Conservation (phyloP, 2,888 invertebrate species). For the Nycteola revayana region DNA sequence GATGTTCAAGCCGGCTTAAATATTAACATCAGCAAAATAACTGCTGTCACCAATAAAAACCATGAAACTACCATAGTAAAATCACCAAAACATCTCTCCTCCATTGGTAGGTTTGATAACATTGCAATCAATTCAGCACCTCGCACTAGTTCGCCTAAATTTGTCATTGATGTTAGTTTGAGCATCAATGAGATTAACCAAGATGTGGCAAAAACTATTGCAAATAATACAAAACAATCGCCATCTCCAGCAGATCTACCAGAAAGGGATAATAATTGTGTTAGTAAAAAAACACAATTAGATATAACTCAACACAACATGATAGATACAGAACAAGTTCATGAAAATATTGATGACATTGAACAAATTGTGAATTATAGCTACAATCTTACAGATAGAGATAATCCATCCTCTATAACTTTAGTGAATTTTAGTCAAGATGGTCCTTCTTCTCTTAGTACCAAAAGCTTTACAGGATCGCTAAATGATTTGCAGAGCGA, state of each 20-base stretch:
- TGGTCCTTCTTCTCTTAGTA: slow-evolving; percentile 54
- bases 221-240: slow-evolving; percentile 13
- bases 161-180: slow-evolving; percentile 56
- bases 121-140: slow-evolving; percentile 14
- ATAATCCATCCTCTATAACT: slow-evolving; percentile 33
- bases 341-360: slow-evolving; percentile 17
- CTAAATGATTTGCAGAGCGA: slow-evolving; percentile 66
- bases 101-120: slow-evolving; percentile 27
- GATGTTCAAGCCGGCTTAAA: slow-evolving; percentile 30
- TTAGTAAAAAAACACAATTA: slow-evolving; percentile 24
- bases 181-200: slow-evolving; percentile 49
- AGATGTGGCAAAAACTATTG: slow-evolving; percentile 30
- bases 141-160: slow-evolving; percentile 40
- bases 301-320: slow-evolving; percentile 36
- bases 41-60: slow-evolving; percentile 7
- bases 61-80: slow-evolving; percentile 22
- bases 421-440: slow-evolving; percentile 43
- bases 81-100: slow-evolving; percentile 7
- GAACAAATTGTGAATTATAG: slow-evolving; percentile 6
- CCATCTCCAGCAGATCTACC: slow-evolving; percentile 50
- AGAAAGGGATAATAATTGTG: slow-evolving; percentile 58
- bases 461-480: slow-evolving; percentile 74
- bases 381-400: slow-evolving; percentile 32
- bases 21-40: slow-evolving; percentile 29
- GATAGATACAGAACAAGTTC: slow-evolving; percentile 33